Base-by-base conservation (phyloP, 1,140 invertebrate genomes). In the Eciton burchellii region DNA sequence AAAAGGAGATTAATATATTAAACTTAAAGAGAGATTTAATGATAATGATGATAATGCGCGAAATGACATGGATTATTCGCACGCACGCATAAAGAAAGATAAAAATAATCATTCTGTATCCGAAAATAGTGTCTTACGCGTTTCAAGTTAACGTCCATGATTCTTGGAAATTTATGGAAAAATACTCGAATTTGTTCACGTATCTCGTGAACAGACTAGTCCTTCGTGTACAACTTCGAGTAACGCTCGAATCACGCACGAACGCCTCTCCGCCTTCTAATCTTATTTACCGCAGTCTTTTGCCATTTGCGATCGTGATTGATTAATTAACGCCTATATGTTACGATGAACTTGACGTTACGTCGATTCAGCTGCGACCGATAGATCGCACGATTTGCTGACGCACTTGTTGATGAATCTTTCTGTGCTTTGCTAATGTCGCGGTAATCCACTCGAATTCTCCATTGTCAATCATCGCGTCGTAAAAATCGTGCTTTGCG, bases 111-210 rank as follows among this genome's bases (percentile, higher is more conserved):
- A 9, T 45, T 5, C 3, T 5, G 16, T 43, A n/a, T 21, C 49
- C 14, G n/a, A 19, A 56, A 57, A 71, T 4, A 8, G 0, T 8
- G 3, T n/a, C 6, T n/a, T 70, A 12, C 49, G 21, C 14, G 29
- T 60, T 60, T n/a, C n/a, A n/a, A 60, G 26, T 26, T 43, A 45
- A 29, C 57, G 35, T 63, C 0, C 14, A 1, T 0, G n/a, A 63
- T 54, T 66, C 29, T 29, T n/a, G n/a, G n/a, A 1, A 77, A 66
- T 5, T 56, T 19, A 1, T 68, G 74, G 62, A 77, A 77, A 68
- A 77, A 24, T 77, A 77, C 35, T n/a, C 49, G 16, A 43, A 19
- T 24, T 19, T 35, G 1, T 65, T 4, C 9, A 14, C 29, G 6
- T 57, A 11, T 4, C n/a, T 35, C 14, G 24, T 52, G 24, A 66